A percentile compares a stretch with the other conserved stretches of the same genome.
Evolutionary conservation across 2,113 vertebrate genomes (phyloP).

Genomic region (Cheilinus undulatus): DNA sequence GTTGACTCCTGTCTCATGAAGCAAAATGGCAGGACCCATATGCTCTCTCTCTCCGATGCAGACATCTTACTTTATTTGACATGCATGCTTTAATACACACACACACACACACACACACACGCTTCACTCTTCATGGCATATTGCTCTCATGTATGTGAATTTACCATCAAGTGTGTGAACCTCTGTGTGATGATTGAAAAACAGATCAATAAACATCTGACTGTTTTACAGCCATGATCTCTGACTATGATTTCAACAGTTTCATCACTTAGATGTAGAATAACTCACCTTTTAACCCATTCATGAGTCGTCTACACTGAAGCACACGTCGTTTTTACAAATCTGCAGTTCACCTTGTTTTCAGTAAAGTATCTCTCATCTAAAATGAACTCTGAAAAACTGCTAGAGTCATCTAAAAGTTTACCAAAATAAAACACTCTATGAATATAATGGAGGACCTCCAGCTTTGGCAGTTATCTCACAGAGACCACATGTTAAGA

Average conservation of each 20-base stretch:
- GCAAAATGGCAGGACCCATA: slow-evolving; percentile 62
- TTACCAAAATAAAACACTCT: not conserved
- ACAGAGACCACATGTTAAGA: slow-evolving; percentile 9
- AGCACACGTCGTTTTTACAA: no score
- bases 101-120: slow-evolving; percentile 40
- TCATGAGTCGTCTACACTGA: no score
- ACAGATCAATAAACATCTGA: slow-evolving; percentile 81
- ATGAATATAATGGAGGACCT: not conserved
- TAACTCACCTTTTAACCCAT: no score
- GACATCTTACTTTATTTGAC: slow-evolving; percentile 40
- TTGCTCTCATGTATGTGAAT: slow-evolving; percentile 62
- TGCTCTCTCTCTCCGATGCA: slow-evolving; percentile 34
- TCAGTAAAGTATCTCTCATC: no score
- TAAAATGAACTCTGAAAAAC: no score
- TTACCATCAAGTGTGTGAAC: slow-evolving; percentile 39
- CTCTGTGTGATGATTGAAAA: slow-evolving; percentile 65
- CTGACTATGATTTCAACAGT: slow-evolving; percentile 15
- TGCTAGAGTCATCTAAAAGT: no score
- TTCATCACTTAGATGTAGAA: not conserved
- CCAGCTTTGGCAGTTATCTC: slow-evolving; percentile 1
- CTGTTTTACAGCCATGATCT: slow-evolving; percentile 61
- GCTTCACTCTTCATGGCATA: slow-evolving; percentile 27
- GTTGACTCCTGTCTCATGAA: slow-evolving; percentile 46
- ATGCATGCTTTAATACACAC: slow-evolving; percentile 43
- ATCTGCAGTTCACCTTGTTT: no score